These are phyloP conservation scores for Melanerpes formicivorus DNA, from an alignment of 2,113 vertebrate genomes.

Conservation along the genomic window DNA sequence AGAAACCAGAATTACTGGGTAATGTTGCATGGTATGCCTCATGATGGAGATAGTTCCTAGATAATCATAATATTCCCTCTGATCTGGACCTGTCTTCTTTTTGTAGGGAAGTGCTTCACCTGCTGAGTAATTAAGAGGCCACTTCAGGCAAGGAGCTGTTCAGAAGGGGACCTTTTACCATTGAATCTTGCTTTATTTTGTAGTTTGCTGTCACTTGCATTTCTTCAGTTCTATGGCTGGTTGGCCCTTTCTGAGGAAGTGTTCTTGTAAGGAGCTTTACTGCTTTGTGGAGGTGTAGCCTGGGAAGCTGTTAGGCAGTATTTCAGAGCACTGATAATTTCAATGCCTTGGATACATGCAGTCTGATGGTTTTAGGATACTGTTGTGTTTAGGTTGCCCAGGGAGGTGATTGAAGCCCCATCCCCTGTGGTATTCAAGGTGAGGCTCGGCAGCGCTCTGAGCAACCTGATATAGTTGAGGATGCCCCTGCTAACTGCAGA, in stretches of 20 bases:
- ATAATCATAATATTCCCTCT: background rate
- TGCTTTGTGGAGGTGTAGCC: background rate
- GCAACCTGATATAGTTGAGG: too few species aligned
- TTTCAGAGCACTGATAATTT: background rate
- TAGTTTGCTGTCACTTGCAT: fast-evolving
- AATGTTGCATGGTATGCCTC: background rate
- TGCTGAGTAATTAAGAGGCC: background rate
- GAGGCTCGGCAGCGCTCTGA: too few species aligned
- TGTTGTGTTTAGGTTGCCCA: background rate
- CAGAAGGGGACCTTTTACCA: background rate
- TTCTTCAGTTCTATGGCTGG: background rate
- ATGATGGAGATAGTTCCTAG: background rate
- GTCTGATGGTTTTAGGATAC: background rate
- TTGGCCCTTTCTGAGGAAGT: background rate
- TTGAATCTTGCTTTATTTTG: background rate
- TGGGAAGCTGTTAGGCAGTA: background rate
- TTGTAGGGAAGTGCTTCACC: background rate
- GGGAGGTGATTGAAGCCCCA: too few species aligned
- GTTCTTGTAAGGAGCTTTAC: background rate
- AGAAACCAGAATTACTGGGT: background rate
- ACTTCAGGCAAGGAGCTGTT: background rate
- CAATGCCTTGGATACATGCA: background rate
- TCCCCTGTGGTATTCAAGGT: too few species aligned
- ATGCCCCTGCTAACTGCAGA: too few species aligned
- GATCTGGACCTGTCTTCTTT: background rate